Evolutionary conservation across 2,797 vertebrate genomes (phyloP).

Genomic region (Diplodus puntazzo): DNA sequence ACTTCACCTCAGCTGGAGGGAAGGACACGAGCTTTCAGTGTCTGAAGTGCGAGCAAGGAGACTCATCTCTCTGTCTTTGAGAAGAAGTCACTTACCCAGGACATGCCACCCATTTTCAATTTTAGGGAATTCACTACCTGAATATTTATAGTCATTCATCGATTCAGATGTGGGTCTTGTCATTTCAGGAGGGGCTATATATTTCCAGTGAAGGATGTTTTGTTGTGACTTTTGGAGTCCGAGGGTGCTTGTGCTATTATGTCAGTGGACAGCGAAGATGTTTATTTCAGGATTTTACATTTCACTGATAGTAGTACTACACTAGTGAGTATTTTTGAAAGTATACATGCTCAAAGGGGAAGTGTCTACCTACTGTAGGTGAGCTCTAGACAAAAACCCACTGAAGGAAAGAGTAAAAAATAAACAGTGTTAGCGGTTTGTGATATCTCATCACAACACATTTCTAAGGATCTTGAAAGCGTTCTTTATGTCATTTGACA

Average conservation of each 20-base stretch:
- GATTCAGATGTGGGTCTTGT: slow-evolving; percentile 56
- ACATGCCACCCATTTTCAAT: slow-evolving; percentile 63
- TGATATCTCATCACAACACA: too few species aligned
- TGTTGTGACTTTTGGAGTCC: slow-evolving; percentile 39
- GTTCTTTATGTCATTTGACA: too few species aligned
- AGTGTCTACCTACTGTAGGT: too few species aligned
- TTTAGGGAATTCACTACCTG: slow-evolving; percentile 64
- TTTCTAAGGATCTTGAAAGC: too few species aligned
- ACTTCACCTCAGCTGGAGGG: slow-evolving; percentile 60
- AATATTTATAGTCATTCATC: slow-evolving; percentile 73
- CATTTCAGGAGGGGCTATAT: slow-evolving; percentile 49
- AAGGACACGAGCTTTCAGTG: slow-evolving; percentile 59
- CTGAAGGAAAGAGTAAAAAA: too few species aligned
- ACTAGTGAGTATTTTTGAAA: too few species aligned
- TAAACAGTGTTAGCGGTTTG: too few species aligned
- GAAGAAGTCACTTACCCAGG: slow-evolving; percentile 64
- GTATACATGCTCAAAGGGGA: too few species aligned
- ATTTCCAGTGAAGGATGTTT: slow-evolving; percentile 55
- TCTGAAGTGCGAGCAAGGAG: slow-evolving; percentile 49
- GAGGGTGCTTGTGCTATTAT: slow-evolving; percentile 22
- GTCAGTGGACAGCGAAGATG: neutral
- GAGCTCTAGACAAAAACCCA: too few species aligned
- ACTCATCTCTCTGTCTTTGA: slow-evolving; percentile 54
- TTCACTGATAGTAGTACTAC: neutral
- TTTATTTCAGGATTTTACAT: slow-evolving; percentile 19